Evolutionary conservation across 2,113 vertebrate species (phyloP).

Genomic region (Xenopus tropicalis): DNA sequence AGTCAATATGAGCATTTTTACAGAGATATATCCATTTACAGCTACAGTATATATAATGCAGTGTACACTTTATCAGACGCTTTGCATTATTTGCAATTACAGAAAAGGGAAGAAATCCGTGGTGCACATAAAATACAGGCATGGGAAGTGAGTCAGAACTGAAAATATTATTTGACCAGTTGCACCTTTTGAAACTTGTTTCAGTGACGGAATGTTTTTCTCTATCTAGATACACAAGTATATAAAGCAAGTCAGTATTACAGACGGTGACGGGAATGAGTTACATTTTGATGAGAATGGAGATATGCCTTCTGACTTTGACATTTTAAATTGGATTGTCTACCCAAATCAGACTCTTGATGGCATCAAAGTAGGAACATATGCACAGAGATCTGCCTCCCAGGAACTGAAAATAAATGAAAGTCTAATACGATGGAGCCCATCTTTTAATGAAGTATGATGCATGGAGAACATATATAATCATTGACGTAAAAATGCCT

Average conservation of each 20-base stretch:
- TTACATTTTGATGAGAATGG: conserved; percentile 8
- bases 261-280: neutral
- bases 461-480: no score
- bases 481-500: no score
- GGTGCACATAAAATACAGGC: neutral
- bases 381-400: neutral
- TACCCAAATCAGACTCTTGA: conserved; percentile 4
- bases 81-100: conserved; percentile 1
- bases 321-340: conserved; percentile 16
- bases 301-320: neutral
- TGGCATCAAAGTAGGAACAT: neutral
- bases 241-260: neutral
- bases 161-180: no score
- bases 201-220: no score
- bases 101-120: neutral
- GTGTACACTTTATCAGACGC: neutral
- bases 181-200: no score
- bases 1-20: neutral
- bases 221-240: no score
- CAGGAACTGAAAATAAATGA: neutral
- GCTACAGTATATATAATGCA: conserved; percentile 14
- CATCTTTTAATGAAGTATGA: neutral
- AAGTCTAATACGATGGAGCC: neutral
- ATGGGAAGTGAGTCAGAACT: neutral
- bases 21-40: conserved; percentile 3